These are phyloP conservation scores for Porites lobata DNA, from an alignment of 92 coral and sea anemone species.

Conservation along the genomic window DNA sequence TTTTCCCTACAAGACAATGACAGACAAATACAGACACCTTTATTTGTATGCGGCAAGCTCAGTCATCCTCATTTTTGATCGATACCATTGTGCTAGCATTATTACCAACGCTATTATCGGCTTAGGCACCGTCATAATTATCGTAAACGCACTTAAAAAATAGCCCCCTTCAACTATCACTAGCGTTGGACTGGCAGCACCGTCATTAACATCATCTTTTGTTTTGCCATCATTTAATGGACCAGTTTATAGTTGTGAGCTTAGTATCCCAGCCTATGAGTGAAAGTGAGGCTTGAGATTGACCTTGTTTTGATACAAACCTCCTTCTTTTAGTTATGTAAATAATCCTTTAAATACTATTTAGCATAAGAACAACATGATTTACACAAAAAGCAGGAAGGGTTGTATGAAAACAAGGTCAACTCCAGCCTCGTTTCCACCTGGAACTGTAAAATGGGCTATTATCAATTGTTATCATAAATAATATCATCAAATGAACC, in stretches of 20 bases:
- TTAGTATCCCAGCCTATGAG: too few species aligned
- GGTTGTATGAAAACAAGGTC: too few species aligned
- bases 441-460: too few species aligned
- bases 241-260: too few species aligned
- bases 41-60: background rate
- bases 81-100: background rate
- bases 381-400: too few species aligned
- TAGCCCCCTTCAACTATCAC: slow-evolving; percentile 3
- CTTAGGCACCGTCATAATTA: slow-evolving; percentile 7
- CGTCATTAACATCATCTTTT: slow-evolving; percentile 25
- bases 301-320: too few species aligned
- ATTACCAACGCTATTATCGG: background rate
- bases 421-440: too few species aligned
- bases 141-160: background rate
- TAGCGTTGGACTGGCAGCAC: background rate
- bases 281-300: too few species aligned
- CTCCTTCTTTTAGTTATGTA: too few species aligned
- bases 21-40: background rate
- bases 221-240: background rate
- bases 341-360: too few species aligned
- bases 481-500: background rate
- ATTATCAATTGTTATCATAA: background rate
- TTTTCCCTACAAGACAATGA: slow-evolving; percentile 47
- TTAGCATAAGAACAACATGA: too few species aligned
- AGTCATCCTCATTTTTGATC: background rate